Percentiles rank a stretch among this genome's conserved stretches.
phyloP scores from a whole-genome alignment of 2,797 vertebrate species.

The Enteromius thamalakanensis region DNA sequence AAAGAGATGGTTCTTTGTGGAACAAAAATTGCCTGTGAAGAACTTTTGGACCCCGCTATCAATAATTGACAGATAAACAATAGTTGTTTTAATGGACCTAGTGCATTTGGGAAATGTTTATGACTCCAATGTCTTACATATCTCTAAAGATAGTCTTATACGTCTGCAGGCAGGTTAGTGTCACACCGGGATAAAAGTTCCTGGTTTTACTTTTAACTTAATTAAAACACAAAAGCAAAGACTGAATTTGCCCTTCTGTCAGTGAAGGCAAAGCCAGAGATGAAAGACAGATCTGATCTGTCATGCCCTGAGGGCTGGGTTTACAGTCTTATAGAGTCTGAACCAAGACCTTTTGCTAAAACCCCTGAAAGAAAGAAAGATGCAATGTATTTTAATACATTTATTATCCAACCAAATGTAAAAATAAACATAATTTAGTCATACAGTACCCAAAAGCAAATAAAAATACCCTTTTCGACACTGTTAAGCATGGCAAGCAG shows the following conservation, averaged over 20 bases:
- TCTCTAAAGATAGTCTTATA: conserved; percentile 2
- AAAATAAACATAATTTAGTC: not conserved
- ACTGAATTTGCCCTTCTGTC: conserved; percentile 11
- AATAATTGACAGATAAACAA: not conserved
- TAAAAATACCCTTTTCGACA: not conserved
- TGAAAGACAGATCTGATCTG: conserved; percentile 40
- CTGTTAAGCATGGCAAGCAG: not conserved
- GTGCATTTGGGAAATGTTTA: not conserved
- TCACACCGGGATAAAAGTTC: conserved; percentile 8
- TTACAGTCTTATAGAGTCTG: conserved; percentile 16
- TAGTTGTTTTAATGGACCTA: not conserved
- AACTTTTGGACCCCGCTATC: not conserved
- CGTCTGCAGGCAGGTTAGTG: conserved; percentile 4
- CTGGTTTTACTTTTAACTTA: conserved; percentile 11
- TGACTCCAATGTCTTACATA: not conserved
- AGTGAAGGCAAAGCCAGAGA: conserved; percentile 17
- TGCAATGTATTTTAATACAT: not conserved
- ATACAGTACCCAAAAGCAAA: not conserved
- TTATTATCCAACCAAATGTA: not conserved
- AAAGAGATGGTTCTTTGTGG: no score
- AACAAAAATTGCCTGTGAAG: no score
- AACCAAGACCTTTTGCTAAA: not conserved
- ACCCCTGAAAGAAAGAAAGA: no score
- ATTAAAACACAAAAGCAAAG: conserved; percentile 38
- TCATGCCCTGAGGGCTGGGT: conserved; percentile 17